Conservation (phyloP, 35 echinoderm and acorn worm species). For the Hemicentrotus pulcherrimus region DNA sequence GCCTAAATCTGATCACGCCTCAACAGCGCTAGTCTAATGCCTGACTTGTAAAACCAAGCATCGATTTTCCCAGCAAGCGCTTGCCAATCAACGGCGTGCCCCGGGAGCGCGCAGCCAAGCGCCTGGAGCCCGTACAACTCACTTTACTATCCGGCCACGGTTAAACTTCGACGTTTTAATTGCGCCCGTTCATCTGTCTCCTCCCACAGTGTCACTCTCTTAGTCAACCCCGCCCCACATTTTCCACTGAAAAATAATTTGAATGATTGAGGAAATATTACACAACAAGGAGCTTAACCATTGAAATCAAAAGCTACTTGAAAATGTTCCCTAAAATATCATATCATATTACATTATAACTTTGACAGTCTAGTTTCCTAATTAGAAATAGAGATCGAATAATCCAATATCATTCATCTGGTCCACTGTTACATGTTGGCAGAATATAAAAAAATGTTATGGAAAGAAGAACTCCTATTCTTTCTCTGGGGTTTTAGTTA, state of each 20-base stretch:
- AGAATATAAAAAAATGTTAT: no score
- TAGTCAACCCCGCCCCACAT: background rate
- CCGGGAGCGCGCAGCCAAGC: background rate
- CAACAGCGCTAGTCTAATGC: conserved; percentile 9
- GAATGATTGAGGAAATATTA: no score
- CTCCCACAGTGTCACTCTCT: background rate
- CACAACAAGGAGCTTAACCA: no score
- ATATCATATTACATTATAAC: no score
- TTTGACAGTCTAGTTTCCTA: no score
- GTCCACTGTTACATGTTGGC: no score
- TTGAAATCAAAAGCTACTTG: no score
- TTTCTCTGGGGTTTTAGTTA: no score
- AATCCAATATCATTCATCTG: no score
- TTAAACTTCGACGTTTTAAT: background rate
- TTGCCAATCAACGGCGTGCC: background rate
- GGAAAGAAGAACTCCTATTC: no score
- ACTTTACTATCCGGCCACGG: background rate
- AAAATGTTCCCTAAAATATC: no score
- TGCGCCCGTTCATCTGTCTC: background rate
- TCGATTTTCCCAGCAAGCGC: background rate
- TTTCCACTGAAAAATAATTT: background rate
- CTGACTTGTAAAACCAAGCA: background rate
- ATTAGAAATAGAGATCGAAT: no score
- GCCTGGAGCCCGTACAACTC: background rate
- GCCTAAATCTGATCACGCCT: background rate